A percentile compares a stretch with the other conserved stretches of the same genome.
phyloP scores from a whole-genome alignment of 2,888 invertebrate species.

The Drosophila cognata region DNA sequence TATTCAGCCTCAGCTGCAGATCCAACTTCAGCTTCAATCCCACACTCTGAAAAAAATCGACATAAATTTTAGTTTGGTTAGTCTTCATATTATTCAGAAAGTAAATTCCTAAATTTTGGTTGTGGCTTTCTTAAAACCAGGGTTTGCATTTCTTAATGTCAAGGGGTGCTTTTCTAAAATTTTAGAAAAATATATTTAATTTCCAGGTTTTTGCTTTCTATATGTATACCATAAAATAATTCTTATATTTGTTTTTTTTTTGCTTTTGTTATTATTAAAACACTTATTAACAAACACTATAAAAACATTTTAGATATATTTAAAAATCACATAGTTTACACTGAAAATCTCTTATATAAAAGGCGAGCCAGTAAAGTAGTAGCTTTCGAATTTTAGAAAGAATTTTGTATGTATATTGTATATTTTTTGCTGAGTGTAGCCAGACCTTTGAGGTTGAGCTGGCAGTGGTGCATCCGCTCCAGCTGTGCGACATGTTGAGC shows the following conservation, averaged over 20 bases:
- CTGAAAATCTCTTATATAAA: not conserved
- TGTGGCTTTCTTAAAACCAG: no score
- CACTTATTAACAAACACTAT: not conserved
- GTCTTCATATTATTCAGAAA: not conserved
- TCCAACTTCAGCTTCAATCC: not conserved
- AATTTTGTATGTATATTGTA: not conserved
- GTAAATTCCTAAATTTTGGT: not conserved
- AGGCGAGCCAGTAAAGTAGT: no score
- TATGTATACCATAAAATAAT: no score
- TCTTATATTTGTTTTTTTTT: not conserved
- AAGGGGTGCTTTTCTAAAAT: no score
- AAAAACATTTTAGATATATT: no score
- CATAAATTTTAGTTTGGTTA: not conserved
- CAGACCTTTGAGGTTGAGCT: not conserved
- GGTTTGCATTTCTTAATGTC: no score
- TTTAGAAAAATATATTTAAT: no score
- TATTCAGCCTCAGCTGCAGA: constrained; percentile 1
- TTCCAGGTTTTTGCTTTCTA: no score
- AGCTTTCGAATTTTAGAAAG: not conserved
- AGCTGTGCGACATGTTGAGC: constrained; percentile 61
- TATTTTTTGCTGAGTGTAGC: not conserved
- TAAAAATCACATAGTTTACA: not conserved
- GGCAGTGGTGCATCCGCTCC: constrained; percentile 14
- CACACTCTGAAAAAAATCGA: not conserved
- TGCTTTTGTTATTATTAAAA: not conserved